Conservation (phyloP, 2,888 invertebrate genomes). For the Formica aserva region DNA sequence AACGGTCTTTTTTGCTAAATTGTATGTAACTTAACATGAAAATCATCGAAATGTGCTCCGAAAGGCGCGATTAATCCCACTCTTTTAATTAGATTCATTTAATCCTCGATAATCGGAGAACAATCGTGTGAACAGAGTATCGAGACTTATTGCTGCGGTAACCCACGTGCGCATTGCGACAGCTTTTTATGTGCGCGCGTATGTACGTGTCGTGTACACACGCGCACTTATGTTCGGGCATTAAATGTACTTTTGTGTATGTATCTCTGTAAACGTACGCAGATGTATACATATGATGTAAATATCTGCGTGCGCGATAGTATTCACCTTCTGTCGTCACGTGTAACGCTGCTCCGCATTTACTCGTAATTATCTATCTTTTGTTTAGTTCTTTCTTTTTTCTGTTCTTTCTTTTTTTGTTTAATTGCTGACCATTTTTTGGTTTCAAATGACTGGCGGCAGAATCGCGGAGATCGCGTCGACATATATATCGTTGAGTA, state of each 20-base stretch:
- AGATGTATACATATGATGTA: conserved; percentile 50
- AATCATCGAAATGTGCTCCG: conserved; percentile 5
- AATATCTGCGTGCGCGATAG: conserved; percentile 63
- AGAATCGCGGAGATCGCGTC: conserved; percentile 38
- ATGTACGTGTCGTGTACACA: conserved; percentile 57
- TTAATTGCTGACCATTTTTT: background rate
- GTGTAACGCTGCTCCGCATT: conserved; percentile 59
- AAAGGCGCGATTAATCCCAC: conserved; percentile 18
- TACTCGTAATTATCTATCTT: conserved; percentile 33
- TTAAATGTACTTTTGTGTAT: conserved; percentile 68
- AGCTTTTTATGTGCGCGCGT: conserved; percentile 47
- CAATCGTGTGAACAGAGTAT: conserved; percentile 61
- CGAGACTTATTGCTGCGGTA: conserved; percentile 50
- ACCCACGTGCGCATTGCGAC: conserved; percentile 44
- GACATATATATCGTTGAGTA: conserved; percentile 50
- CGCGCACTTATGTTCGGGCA: conserved; percentile 65
- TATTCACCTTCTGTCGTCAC: conserved; percentile 58
- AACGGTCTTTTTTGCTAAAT: background rate
- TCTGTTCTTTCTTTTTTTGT: conserved; percentile 15
- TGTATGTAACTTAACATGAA: conserved; percentile 23
- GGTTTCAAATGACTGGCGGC: background rate
- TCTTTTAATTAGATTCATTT: conserved; percentile 27
- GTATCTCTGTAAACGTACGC: conserved; percentile 56
- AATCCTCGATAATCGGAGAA: conserved; percentile 35
- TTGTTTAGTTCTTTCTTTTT: conserved; percentile 33